A percentile compares a stretch with the other conserved stretches of the same genome.
These are phyloP conservation scores for Cyclopterus lumpus DNA, from an alignment of 2,797 vertebrate species.

Conservation along the genomic window DNA sequence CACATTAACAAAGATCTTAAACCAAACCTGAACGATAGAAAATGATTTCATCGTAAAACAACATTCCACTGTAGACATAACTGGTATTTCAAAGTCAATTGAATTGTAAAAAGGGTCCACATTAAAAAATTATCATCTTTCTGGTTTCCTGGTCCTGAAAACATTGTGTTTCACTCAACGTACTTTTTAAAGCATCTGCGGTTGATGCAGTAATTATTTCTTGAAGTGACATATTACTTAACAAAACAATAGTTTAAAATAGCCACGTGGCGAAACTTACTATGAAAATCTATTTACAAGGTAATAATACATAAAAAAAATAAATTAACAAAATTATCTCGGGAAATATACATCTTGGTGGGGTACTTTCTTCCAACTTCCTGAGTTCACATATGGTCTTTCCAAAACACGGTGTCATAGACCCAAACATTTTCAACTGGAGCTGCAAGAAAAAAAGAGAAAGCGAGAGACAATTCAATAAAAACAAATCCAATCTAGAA, in stretches of 20 bases:
- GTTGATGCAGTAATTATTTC: neutral
- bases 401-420: neutral
- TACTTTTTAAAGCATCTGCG: neutral
- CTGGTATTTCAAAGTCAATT: neutral
- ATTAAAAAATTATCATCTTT: neutral
- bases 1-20: neutral
- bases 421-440: constrained; percentile 62
- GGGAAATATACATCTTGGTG: constrained; percentile 30
- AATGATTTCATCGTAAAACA: neutral
- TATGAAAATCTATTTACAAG: constrained; percentile 63
- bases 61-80: neutral
- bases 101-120: neutral
- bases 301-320: constrained; percentile 70
- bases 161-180: constrained; percentile 2
- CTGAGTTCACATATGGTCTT: constrained; percentile 46
- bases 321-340: constrained; percentile 72
- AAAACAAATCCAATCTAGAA: neutral
- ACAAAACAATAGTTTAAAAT: constrained; percentile 36
- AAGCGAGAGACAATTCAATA: neutral
- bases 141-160: neutral
- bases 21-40: neutral
- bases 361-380: constrained; percentile 23
- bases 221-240: constrained; percentile 13
- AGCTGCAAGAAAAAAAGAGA: constrained; percentile 59
- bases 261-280: constrained; percentile 19